A percentile compares a stretch with the other conserved stretches of the same genome.
Conservation (phyloP, 1,140 invertebrate species). For the Meteorus sp. region DNA sequence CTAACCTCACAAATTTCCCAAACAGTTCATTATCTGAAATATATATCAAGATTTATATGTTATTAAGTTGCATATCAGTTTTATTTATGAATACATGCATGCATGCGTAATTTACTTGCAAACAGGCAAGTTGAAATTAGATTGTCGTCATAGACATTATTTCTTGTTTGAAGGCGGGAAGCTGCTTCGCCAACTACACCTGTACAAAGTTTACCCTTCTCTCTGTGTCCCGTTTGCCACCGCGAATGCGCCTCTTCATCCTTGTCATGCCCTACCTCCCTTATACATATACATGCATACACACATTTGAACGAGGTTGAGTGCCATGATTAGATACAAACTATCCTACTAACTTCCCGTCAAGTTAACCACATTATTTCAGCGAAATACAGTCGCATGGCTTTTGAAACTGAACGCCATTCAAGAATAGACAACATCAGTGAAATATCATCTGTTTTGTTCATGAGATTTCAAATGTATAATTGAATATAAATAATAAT, state of each 20-base stretch:
- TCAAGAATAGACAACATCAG: too few relatives aligned
- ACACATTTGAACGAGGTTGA: constrained; percentile 10
- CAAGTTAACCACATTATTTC: constrained; percentile 9
- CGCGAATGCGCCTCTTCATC: constrained; percentile 4
- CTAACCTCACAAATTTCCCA: too few relatives aligned
- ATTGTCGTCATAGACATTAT: constrained; percentile 8
- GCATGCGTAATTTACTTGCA: too few relatives aligned
- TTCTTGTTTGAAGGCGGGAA: constrained; percentile 15
- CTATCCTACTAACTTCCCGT: constrained; percentile 6
- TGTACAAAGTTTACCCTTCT: constrained; percentile 16
- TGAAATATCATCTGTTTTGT: too few relatives aligned
- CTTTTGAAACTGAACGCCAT: too few relatives aligned
- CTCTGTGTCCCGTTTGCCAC: constrained; percentile 7
- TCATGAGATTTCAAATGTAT: too few relatives aligned
- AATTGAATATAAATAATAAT: too few relatives aligned
- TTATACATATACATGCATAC: too few relatives aligned
- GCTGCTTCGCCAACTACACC: constrained; percentile 14
- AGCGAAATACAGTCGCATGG: not conserved
- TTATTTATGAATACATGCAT: too few relatives aligned
- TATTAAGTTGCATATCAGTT: too few relatives aligned
- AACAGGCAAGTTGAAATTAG: constrained; percentile 13
- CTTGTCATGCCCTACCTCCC: constrained; percentile 4
- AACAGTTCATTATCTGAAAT: too few relatives aligned
- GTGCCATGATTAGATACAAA: constrained; percentile 23
- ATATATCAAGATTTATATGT: too few relatives aligned